These are phyloP conservation scores for Tridacna gigas DNA, from an alignment of 2,888 invertebrate species.

Conservation along the genomic window DNA sequence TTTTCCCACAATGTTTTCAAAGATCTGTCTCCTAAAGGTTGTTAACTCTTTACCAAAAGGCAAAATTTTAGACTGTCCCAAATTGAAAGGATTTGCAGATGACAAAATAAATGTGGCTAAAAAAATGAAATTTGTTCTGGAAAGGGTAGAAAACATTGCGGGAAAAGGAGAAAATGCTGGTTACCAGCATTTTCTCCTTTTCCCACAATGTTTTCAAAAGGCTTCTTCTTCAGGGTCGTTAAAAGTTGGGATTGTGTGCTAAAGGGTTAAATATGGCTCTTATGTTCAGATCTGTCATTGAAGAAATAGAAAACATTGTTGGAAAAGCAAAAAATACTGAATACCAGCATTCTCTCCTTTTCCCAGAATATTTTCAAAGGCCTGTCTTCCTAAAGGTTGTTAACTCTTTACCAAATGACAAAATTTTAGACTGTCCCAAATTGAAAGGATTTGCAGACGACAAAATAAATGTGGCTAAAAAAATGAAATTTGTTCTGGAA, in stretches of 20 bases:
- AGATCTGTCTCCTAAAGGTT: neutral
- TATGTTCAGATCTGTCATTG: no score
- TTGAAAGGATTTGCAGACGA: no score
- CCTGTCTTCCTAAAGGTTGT: neutral
- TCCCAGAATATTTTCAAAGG: neutral
- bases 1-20: conserved; percentile 9
- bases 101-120: neutral
- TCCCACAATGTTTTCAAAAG: neutral
- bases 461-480: no score
- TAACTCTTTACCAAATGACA: neutral
- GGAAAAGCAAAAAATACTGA: neutral
- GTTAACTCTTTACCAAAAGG: neutral
- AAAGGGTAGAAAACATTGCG: neutral
- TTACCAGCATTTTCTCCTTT: neutral
- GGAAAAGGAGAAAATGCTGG: neutral
- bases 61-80: neutral
- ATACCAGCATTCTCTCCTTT: neutral
- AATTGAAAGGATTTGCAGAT: neutral
- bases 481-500: no score
- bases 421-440: no score
- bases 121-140: neutral
- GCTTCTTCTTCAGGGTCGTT: no score
- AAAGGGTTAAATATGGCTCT: neutral
- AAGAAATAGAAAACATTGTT: neutral
- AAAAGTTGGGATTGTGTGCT: neutral